Percentiles rank a stretch among this genome's conserved stretches.
phyloP scores from a whole-genome alignment of 2,113 vertebrate species.

The Hypomesus transpacificus region DNA sequence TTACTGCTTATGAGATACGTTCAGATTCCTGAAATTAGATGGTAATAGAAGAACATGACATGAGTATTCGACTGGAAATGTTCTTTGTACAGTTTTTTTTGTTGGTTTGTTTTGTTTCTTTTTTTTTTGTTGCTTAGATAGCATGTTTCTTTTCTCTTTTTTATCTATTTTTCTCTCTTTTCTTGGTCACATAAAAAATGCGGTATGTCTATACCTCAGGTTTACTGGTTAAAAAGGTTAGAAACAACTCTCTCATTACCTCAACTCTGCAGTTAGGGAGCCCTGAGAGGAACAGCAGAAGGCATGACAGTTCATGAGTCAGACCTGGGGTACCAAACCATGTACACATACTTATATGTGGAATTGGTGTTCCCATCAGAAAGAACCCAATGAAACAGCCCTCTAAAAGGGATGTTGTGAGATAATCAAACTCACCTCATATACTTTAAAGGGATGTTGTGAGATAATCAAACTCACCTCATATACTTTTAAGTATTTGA shows the following conservation, averaged over 20 bases:
- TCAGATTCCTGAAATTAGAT: constrained; percentile 90
- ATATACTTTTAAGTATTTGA: neutral
- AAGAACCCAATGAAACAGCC: no score
- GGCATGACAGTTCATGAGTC: neutral
- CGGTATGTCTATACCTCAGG: constrained; percentile 92
- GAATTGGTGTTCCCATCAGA: no score
- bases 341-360: no score
- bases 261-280: constrained; percentile 77
- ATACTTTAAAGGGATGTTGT: no score
- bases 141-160: constrained; percentile 70
- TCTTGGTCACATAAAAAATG: constrained; percentile 83
- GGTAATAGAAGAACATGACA: constrained; percentile 87
- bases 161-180: constrained; percentile 63
- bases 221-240: constrained; percentile 86
- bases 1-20: constrained; percentile 95
- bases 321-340: no score
- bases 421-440: no score
- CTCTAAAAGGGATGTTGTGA: no score
- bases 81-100: constrained; percentile 82
- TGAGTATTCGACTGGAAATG: constrained; percentile 95
- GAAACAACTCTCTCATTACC: constrained; percentile 79
- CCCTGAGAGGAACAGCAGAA: constrained; percentile 45
- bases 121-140: constrained; percentile 71
- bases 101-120: constrained; percentile 72
- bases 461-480: no score